A percentile compares a stretch with the other conserved stretches of the same genome.
Evolutionary conservation across 2,888 invertebrate genomes (phyloP).

Genomic region (Drosophila anomelani): DNA sequence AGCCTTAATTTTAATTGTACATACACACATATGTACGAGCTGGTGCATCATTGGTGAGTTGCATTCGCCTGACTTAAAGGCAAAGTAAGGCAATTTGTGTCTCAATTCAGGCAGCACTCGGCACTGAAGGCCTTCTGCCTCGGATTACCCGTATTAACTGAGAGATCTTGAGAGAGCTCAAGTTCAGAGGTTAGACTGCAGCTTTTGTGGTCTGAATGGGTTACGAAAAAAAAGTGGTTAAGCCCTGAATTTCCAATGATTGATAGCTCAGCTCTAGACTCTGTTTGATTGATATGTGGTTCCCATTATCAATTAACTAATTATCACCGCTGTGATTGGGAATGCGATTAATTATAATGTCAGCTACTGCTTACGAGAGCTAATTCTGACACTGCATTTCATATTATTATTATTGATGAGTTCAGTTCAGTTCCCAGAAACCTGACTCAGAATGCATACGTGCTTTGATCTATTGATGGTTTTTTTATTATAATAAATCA

Average conservation of each 20-base stretch:
- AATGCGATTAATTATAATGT: conserved; percentile 21
- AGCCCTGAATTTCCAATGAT: neutral
- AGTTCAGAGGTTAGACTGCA: conserved; percentile 33
- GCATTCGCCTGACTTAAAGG: conserved; percentile 29
- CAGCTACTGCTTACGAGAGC: neutral
- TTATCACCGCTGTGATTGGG: conserved; percentile 1
- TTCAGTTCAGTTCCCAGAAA: conserved; percentile 5
- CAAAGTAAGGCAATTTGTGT: conserved; percentile 31
- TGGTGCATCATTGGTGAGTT: conserved; percentile 32
- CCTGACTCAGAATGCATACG: conserved; percentile 5
- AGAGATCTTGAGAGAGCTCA: conserved; percentile 21
- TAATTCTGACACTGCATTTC: conserved; percentile 11
- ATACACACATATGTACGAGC: conserved; percentile 6
- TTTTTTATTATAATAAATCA: conserved; percentile 3
- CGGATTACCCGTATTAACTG: conserved; percentile 28
- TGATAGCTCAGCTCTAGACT: neutral
- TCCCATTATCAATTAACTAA: conserved; percentile 18
- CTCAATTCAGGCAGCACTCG: conserved; percentile 45
- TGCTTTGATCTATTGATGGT: conserved; percentile 20
- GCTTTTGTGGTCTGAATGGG: conserved; percentile 5
- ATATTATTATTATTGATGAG: conserved; percentile 4
- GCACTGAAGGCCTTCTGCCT: conserved; percentile 26
- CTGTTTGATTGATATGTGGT: conserved; percentile 7
- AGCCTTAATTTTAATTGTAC: conserved; percentile 67
- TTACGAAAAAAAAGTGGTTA: conserved; percentile 1